Percentiles rank a stretch among this genome's conserved stretches.
Evolutionary conservation across 1,140 invertebrate species (phyloP).

Genomic region (Drosophila orena): DNA sequence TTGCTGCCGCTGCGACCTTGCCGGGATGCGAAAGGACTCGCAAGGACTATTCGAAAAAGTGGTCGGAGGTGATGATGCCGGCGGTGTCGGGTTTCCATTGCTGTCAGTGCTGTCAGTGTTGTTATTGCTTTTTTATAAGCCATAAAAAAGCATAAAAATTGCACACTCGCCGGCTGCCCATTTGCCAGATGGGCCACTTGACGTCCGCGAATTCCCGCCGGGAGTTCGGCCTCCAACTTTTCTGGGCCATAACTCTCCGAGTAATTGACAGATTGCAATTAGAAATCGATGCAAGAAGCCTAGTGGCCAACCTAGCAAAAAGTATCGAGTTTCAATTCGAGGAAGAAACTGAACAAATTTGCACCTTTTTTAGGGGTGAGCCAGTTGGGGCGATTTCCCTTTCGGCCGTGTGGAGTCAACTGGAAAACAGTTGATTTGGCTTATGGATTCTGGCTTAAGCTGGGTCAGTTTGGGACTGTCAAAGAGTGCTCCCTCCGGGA

Average conservation of each 20-base stretch:
- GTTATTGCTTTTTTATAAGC: conserved; percentile 80
- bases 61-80: not conserved
- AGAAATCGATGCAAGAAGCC: conserved; percentile 72
- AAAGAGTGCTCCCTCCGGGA: conserved; percentile 1
- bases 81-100: conserved; percentile 38
- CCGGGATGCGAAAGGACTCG: not conserved
- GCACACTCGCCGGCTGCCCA: conserved; percentile 67
- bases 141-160: conserved; percentile 72
- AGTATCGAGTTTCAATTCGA: conserved; percentile 62
- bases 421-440: conserved; percentile 18
- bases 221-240: conserved; percentile 37
- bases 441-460: conserved; percentile 14
- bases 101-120: conserved; percentile 47
- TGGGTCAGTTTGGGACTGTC: conserved; percentile 23
- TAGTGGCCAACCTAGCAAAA: conserved; percentile 43
- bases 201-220: conserved; percentile 47
- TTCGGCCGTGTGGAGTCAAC: not conserved
- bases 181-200: conserved; percentile 72
- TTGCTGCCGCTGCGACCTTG: not conserved
- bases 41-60: conserved; percentile 4
- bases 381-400: not conserved
- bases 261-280: conserved; percentile 81
- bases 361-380: conserved; percentile 18
- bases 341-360: not conserved
- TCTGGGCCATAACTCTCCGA: conserved; percentile 55